Evolutionary conservation across 2,888 invertebrate genomes (phyloP).

Genomic region (Zygaena filipendulae): DNA sequence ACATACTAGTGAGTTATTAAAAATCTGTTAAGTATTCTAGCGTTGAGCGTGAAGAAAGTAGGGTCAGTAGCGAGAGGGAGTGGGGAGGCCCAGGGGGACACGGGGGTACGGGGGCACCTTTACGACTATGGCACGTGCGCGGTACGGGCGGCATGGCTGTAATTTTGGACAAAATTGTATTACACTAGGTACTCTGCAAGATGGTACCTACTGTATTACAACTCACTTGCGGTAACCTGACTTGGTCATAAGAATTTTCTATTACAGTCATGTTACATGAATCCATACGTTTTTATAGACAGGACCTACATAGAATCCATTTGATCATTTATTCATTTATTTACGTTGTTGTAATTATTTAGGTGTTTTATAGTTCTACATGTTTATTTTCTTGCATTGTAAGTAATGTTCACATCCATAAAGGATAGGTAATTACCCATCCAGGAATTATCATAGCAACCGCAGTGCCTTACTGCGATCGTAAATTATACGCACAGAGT

Average conservation of each 20-base stretch:
- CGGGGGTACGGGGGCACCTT: constrained; percentile 26
- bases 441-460: too few species aligned
- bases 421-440: too few species aligned
- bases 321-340: too few species aligned
- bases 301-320: too few species aligned
- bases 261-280: constrained; percentile 5
- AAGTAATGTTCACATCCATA: too few species aligned
- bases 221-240: constrained; percentile 18
- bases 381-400: too few species aligned
- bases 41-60: constrained; percentile 12
- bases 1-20: too few species aligned
- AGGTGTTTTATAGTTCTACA: too few species aligned
- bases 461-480: too few species aligned
- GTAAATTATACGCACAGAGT: too few species aligned
- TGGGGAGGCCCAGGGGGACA: constrained; percentile 9
- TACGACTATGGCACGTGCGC: constrained; percentile 41
- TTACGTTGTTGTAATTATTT: too few species aligned
- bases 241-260: constrained; percentile 17
- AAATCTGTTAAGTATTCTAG: constrained; percentile 31
- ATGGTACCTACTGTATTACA: constrained; percentile 21
- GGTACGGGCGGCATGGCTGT: constrained; percentile 23
- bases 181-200: constrained; percentile 21
- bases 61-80: constrained; percentile 15
- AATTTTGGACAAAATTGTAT: constrained; percentile 46
- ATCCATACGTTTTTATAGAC: too few species aligned